phyloP scores from a whole-genome alignment of 2,888 invertebrate genomes.

The Phragmatobia fuliginosa region DNA sequence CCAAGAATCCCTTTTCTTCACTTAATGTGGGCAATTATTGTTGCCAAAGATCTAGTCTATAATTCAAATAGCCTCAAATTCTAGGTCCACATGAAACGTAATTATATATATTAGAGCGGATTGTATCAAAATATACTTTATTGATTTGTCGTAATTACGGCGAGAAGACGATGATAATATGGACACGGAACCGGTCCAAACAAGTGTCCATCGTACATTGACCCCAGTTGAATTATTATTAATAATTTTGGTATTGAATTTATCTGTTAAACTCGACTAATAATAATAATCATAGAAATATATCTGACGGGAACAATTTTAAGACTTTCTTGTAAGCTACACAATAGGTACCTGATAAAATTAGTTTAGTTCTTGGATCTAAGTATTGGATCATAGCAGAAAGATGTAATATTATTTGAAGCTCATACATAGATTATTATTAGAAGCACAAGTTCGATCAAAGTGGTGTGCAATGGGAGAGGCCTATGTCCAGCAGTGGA shows the following conservation, averaged over 20 bases:
- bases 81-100: background rate
- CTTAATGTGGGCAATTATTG: background rate
- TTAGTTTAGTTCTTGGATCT: too few species aligned
- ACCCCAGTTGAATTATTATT: background rate
- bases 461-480: too few species aligned
- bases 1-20: too few species aligned
- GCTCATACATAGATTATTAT: too few species aligned
- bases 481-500: too few species aligned
- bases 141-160: background rate
- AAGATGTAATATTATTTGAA: too few species aligned
- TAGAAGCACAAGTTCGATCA: too few species aligned
- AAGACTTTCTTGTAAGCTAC: too few species aligned
- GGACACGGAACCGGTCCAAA: background rate
- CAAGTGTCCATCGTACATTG: background rate
- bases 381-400: too few species aligned
- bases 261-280: background rate
- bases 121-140: background rate
- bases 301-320: too few species aligned
- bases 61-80: background rate
- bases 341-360: too few species aligned
- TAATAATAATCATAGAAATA: too few species aligned
- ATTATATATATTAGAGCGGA: background rate
- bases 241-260: background rate
- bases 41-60: background rate
- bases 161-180: background rate